Evolutionary conservation across 2,113 vertebrate genomes (phyloP).

Genomic region (Lynx canadensis): DNA sequence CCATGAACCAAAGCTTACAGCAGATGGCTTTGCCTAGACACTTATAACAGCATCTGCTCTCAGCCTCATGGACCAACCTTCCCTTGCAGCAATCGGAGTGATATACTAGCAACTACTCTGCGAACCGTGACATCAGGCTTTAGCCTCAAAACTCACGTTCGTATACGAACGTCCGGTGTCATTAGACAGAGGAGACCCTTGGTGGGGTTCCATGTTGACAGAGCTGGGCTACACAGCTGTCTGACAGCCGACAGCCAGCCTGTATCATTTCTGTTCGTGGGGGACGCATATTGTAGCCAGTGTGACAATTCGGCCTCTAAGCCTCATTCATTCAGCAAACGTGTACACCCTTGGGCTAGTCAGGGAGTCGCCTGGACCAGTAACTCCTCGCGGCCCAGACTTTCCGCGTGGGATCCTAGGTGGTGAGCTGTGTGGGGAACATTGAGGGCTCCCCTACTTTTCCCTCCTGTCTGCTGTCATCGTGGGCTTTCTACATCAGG

Average conservation of each 20-base stretch:
- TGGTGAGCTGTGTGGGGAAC: no score
- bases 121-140: not conserved
- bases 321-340: no score
- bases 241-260: no score
- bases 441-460: not conserved
- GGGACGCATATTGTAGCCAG: no score
- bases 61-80: not conserved
- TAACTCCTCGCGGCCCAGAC: not conserved
- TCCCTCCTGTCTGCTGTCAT: no score
- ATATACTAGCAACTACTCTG: not conserved
- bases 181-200: not conserved
- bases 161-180: not conserved
- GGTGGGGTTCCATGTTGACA: not conserved
- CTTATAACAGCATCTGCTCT: rapidly evolving
- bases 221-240: not conserved
- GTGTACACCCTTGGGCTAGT: rapidly evolving
- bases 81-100: not conserved
- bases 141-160: not conserved
- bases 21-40: not conserved
- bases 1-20: not conserved
- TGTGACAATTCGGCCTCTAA: not conserved
- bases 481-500: not conserved
- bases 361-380: no score
- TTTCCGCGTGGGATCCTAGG: not conserved
- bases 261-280: rapidly evolving